phyloP scores from a whole-genome alignment of 2,797 vertebrate species.

The Thaleichthys pacificus region DNA sequence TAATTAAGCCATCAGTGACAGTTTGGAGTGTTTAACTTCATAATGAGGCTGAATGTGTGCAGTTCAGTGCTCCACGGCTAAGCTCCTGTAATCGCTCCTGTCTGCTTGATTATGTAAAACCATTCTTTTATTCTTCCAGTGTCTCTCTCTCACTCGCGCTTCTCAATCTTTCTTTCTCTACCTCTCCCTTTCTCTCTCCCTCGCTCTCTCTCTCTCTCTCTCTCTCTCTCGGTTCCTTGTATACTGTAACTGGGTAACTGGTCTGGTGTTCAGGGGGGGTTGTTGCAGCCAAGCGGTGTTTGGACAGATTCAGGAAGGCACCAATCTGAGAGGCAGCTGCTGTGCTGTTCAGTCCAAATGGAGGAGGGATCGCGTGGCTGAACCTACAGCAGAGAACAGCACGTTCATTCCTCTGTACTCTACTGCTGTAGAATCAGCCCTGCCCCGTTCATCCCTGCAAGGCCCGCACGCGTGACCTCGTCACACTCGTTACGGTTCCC shows the following conservation, averaged over 20 bases:
- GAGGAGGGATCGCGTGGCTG: neutral
- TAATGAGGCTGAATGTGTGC: constrained; percentile 75
- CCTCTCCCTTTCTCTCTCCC: neutral
- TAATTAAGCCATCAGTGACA: constrained; percentile 80
- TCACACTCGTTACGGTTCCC: neutral
- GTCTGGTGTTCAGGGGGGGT: constrained; percentile 27
- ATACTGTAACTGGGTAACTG: neutral
- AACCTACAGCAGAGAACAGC: constrained; percentile 2
- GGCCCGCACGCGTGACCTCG: neutral
- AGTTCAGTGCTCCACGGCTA: constrained; percentile 73
- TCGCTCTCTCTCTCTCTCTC: neutral
- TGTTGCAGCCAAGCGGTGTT: constrained; percentile 11
- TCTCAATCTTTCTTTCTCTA: constrained; percentile 25
- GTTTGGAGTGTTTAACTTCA: constrained; percentile 79
- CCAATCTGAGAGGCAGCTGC: constrained; percentile 38
- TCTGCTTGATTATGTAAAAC: constrained; percentile 83
- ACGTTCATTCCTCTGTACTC: constrained; percentile 13
- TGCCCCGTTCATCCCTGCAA: neutral
- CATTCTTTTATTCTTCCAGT: constrained; percentile 70
- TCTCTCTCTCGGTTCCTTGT: neutral
- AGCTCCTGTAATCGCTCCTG: constrained; percentile 79
- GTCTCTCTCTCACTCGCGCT: constrained; percentile 54
- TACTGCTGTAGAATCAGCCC: neutral
- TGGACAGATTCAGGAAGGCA: constrained; percentile 25
- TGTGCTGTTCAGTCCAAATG: constrained; percentile 35